Conservation (phyloP, 1,140 invertebrate species). For the Eumeta japonica region DNA sequence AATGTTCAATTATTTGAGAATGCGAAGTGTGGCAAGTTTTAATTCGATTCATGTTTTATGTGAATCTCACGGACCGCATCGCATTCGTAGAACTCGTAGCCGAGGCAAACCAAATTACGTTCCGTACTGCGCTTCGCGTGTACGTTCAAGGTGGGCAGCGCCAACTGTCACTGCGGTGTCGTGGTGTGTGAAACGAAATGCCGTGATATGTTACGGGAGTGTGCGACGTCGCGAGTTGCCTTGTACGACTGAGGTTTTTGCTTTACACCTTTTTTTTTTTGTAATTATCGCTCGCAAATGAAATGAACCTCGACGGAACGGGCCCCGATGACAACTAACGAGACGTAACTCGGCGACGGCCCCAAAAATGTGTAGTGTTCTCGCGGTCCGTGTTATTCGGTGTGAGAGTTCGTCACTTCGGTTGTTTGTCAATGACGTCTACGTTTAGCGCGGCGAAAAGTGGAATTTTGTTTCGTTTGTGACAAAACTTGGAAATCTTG, state of each 20-base stretch:
- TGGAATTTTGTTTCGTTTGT: conserved; percentile 54
- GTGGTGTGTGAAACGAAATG: conserved; percentile 41
- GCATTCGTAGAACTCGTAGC: too few relatives aligned
- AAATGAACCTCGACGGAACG: conserved; percentile 44
- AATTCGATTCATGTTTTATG: too few relatives aligned
- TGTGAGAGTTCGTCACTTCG: conserved; percentile 50
- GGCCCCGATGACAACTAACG: conserved; percentile 49
- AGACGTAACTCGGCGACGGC: conserved; percentile 45
- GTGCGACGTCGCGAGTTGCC: conserved; percentile 53
- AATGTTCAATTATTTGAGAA: too few relatives aligned
- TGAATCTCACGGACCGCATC: too few relatives aligned
- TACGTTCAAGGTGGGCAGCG: too few relatives aligned
- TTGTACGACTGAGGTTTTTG: conserved; percentile 46
- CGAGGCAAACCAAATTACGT: too few relatives aligned
- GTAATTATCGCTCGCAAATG: conserved; percentile 43
- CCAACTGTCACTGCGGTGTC: conserved; percentile 35
- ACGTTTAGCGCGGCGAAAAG: conserved; percentile 55
- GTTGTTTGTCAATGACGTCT: conserved; percentile 57
- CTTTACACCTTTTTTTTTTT: conserved; percentile 56
- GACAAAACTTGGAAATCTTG: conserved; percentile 51
- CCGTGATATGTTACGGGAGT: conserved; percentile 43
- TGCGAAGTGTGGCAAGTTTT: too few relatives aligned
- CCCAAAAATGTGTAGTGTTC: conserved; percentile 46
- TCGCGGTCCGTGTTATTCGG: conserved; percentile 44
- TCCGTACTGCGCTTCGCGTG: too few relatives aligned